A percentile compares a stretch with the other conserved stretches of the same genome.
phyloP scores from a whole-genome alignment of 2,888 invertebrate species.

The Ephialtes manifestator region DNA sequence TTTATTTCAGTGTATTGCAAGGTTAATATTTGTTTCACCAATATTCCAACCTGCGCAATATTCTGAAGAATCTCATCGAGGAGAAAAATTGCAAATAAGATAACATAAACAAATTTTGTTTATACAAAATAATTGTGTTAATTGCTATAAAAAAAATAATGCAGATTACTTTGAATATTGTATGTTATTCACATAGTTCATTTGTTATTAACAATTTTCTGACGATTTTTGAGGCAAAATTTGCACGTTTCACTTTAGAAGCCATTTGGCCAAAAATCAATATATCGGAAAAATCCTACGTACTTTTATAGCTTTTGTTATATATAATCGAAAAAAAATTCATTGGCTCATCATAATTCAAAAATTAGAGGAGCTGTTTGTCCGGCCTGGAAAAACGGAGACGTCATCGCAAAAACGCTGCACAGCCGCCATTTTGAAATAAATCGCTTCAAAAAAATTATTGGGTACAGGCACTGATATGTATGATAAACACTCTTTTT shows the following conservation, averaged over 20 bases:
- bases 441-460: slow-evolving; percentile 37
- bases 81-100: neutral
- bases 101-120: no score
- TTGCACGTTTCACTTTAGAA: no score
- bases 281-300: neutral
- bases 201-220: no score
- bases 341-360: no score
- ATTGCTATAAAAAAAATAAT: neutral
- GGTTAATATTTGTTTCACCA: neutral
- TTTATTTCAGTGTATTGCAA: neutral
- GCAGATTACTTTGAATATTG: neutral
- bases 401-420: slow-evolving; percentile 56
- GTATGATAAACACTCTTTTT: no score
- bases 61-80: neutral
- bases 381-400: slow-evolving; percentile 22
- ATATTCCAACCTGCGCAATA: neutral
- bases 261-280: neutral
- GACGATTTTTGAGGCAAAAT: no score
- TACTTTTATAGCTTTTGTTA: neutral
- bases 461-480: slow-evolving; percentile 19
- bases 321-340: no score
- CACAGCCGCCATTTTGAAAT: slow-evolving; percentile 24
- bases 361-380: no score
- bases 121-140: neutral
- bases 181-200: no score